These are phyloP conservation scores for Paramormyrops kingsleyae DNA, from an alignment of 2,113 vertebrate species.

Conservation along the genomic window DNA sequence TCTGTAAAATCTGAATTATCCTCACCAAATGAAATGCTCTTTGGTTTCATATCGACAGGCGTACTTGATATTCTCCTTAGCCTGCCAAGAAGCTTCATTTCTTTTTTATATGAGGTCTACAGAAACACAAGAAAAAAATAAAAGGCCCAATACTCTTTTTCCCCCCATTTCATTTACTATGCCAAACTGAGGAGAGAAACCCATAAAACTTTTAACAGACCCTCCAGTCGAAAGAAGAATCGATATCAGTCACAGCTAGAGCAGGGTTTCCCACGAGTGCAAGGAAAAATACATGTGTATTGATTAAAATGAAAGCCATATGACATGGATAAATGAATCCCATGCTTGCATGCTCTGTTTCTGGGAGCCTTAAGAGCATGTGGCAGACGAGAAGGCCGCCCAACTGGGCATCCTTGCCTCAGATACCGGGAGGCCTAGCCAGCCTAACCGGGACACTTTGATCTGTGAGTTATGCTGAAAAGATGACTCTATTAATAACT, in stretches of 20 bases:
- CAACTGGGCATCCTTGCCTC: conserved; percentile 6
- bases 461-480: neutral
- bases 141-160: neutral
- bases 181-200: neutral
- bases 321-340: conserved; percentile 15
- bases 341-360: neutral
- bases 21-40: neutral
- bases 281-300: neutral
- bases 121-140: neutral
- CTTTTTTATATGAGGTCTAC: neutral
- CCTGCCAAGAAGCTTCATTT: neutral
- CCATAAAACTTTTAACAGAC: neutral
- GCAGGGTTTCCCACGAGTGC: neutral
- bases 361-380: neutral
- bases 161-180: neutral
- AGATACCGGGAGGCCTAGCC: neutral
- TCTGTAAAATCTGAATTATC: neutral
- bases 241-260: neutral
- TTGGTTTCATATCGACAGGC: neutral
- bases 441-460: neutral
- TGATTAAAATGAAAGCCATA: conserved; percentile 14
- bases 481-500: conserved; percentile 9
- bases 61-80: neutral
- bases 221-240: neutral
- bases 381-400: neutral